These are phyloP conservation scores for Dynastes hyllus DNA, from an alignment of 2,888 invertebrate genomes.

Conservation along the genomic window DNA sequence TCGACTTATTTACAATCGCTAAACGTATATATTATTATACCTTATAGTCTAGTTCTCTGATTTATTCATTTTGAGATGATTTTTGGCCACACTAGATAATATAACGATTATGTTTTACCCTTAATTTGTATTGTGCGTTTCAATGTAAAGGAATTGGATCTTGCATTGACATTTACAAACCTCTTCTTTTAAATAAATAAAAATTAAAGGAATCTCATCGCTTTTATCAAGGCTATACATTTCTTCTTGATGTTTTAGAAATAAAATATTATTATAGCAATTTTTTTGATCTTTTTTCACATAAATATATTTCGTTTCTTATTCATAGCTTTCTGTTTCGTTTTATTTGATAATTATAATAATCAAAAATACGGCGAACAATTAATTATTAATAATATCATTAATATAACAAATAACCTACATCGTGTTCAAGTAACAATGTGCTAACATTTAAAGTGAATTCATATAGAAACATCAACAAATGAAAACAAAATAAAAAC, in stretches of 20 bases:
- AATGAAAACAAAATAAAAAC: conserved; percentile 52
- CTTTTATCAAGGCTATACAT: not conserved
- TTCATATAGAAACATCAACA: conserved; percentile 24
- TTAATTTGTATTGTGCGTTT: conserved; percentile 35
- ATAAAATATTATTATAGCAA: not conserved
- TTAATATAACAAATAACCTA: conserved; percentile 51
- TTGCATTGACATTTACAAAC: conserved; percentile 37
- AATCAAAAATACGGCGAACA: conserved; percentile 49
- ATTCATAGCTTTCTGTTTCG: conserved; percentile 38
- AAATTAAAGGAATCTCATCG: not conserved
- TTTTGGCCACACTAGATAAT: conserved; percentile 33
- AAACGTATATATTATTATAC: conserved; percentile 13
- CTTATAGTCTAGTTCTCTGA: conserved; percentile 27
- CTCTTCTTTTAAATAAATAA: conserved; percentile 1
- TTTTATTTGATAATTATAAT: conserved; percentile 7
- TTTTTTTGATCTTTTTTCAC: not conserved
- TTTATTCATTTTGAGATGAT: conserved; percentile 10
- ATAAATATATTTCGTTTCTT: conserved; percentile 39
- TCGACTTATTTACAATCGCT: conserved; percentile 20
- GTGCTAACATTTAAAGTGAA: conserved; percentile 65
- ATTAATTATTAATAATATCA: conserved; percentile 26
- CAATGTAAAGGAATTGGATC: conserved; percentile 5
- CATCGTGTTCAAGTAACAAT: conserved; percentile 65
- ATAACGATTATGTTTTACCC: not conserved
- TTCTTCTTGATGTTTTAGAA: conserved; percentile 1